Evolutionary conservation across 53 echinoderm and acorn worm genomes (phyloP).

Genomic region (Zoroaster sp.): DNA sequence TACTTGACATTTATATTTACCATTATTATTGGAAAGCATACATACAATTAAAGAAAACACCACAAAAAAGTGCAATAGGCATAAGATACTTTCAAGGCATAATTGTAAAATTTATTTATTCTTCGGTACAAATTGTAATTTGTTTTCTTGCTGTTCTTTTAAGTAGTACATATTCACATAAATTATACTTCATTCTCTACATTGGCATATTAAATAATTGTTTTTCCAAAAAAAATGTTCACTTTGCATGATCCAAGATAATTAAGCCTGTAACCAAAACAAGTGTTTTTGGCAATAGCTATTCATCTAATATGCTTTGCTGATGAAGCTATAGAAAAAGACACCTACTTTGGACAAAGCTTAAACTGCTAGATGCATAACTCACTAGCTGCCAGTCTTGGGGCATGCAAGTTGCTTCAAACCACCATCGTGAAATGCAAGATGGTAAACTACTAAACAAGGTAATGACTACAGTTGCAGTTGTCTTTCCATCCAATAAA

Average conservation of each 20-base stretch:
- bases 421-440: too few species aligned
- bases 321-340: too few species aligned
- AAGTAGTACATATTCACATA: slow-evolving; percentile 56
- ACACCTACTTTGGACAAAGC: too few species aligned
- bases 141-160: slow-evolving; percentile 7
- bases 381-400: too few species aligned
- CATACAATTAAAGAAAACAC: not conserved
- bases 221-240: not conserved
- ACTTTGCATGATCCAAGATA: not conserved
- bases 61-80: not conserved
- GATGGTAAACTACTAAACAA: too few species aligned
- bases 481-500: too few species aligned
- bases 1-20: too few species aligned
- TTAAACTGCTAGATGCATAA: too few species aligned
- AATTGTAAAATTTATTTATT: slow-evolving; percentile 57
- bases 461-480: too few species aligned
- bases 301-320: too few species aligned
- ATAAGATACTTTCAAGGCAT: slow-evolving; percentile 19
- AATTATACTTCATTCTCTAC: slow-evolving; percentile 33
- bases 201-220: not conserved
- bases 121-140: slow-evolving; percentile 40
- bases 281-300: not conserved
- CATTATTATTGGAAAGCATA: too few species aligned
- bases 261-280: not conserved
- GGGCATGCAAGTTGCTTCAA: too few species aligned